These are phyloP conservation scores for Chymomyza caudatula DNA, from an alignment of 2,888 invertebrate genomes.

Conservation along the genomic window DNA sequence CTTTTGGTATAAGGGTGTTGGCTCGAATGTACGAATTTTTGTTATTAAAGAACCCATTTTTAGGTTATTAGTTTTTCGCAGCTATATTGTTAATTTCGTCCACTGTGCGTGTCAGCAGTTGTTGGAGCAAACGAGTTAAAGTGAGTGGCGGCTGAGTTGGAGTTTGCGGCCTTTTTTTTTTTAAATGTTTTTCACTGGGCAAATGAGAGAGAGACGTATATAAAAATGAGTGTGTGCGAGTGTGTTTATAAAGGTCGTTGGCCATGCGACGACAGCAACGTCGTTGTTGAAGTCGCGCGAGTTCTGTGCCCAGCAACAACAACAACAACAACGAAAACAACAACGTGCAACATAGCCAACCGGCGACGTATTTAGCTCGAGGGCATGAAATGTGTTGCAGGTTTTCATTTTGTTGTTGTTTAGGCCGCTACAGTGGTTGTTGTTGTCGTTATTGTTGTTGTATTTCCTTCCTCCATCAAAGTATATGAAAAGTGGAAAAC, in stretches of 20 bases:
- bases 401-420: constrained; percentile 35
- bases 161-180: background rate
- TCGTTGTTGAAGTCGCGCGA: constrained; percentile 58
- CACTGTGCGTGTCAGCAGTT: background rate
- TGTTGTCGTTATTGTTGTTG: constrained; percentile 13
- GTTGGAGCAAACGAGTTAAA: background rate
- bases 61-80: background rate
- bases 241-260: constrained; percentile 47
- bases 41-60: too few relatives aligned
- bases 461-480: constrained; percentile 25
- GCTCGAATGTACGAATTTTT: too few relatives aligned
- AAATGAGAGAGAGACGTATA: constrained; percentile 42
- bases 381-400: constrained; percentile 70
- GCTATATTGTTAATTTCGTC: background rate
- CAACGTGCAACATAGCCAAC: background rate
- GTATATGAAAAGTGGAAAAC: constrained; percentile 36
- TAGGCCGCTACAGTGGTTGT: constrained; percentile 36
- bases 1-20: too few relatives aligned
- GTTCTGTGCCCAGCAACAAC: constrained; percentile 31
- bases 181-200: constrained; percentile 10
- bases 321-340: constrained; percentile 16
- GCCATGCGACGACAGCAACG: constrained; percentile 56
- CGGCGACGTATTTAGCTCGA: constrained; percentile 66
- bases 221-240: constrained; percentile 6
- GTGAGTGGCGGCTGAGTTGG: background rate